Percentiles rank a stretch among this genome's conserved stretches.
phyloP scores from a whole-genome alignment of 2,113 vertebrate species.

The Cololabis saira region DNA sequence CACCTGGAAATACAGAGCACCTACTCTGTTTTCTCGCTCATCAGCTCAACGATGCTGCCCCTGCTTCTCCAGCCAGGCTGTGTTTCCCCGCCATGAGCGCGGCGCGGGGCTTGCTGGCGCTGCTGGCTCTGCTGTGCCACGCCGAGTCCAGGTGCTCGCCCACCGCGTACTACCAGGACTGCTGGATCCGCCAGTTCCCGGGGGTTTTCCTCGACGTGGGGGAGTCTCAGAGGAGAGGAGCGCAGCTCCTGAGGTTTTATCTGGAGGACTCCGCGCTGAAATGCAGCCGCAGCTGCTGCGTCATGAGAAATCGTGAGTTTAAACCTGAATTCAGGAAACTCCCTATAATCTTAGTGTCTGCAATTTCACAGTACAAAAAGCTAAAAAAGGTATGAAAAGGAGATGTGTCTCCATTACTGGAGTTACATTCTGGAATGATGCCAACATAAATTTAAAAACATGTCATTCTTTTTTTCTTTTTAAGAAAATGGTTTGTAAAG shows the following conservation, averaged over 20 bases:
- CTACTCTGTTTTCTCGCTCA: conserved; percentile 9
- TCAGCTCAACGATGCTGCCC: conserved; percentile 20
- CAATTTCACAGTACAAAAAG: too few species aligned
- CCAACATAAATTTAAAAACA: too few species aligned
- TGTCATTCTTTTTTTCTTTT: too few species aligned
- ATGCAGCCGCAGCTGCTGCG: conserved; percentile 91
- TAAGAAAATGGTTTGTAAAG: too few species aligned
- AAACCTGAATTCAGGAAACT: too few species aligned
- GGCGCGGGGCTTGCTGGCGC: conserved; percentile 72
- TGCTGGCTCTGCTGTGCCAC: conserved; percentile 69
- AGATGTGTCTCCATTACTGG: too few species aligned
- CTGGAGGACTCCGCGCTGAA: conserved; percentile 84
- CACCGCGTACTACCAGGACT: conserved; percentile 87
- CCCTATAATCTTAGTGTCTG: too few species aligned
- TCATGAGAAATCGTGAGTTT: conserved; percentile 82
- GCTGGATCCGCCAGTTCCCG: conserved; percentile 93
- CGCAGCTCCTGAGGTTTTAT: conserved; percentile 83
- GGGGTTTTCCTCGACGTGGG: conserved; percentile 86
- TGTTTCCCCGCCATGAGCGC: conserved; percentile 78
- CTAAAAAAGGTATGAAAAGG: too few species aligned
- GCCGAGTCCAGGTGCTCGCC: conserved; percentile 84
- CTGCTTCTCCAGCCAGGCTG: background rate
- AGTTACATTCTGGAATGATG: too few species aligned
- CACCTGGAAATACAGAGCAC: conserved; percentile 41
- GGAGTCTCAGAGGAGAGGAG: conserved; percentile 88